These are phyloP conservation scores for Pygathrix nemaeus DNA, from an alignment of 2,113 vertebrate genomes.

Conservation along the genomic window DNA sequence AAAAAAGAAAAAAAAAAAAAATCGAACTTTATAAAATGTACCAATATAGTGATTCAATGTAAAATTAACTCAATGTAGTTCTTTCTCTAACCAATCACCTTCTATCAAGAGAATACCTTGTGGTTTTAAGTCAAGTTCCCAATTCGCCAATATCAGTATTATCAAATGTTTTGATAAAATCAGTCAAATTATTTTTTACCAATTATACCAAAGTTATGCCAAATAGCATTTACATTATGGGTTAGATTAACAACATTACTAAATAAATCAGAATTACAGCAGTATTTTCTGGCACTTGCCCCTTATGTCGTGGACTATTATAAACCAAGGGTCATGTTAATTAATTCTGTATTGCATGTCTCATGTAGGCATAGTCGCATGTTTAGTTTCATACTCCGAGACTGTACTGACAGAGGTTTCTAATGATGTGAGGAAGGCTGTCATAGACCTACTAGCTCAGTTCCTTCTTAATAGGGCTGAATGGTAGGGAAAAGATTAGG, in stretches of 20 bases:
- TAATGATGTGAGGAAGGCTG: neutral
- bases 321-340: neutral
- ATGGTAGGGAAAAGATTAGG: neutral
- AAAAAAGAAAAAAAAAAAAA: neutral
- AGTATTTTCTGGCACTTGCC: neutral
- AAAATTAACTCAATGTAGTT: neutral
- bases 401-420: neutral
- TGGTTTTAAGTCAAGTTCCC: neutral
- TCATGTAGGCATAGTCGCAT: neutral
- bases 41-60: neutral
- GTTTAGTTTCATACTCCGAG: neutral
- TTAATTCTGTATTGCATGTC: neutral
- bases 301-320: neutral
- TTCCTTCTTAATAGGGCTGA: neutral
- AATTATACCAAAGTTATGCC: neutral
- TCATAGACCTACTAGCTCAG: neutral
- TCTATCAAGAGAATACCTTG: neutral
- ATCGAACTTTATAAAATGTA: neutral
- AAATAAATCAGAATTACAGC: neutral
- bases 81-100: neutral
- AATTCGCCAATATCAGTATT: neutral
- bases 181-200: neutral
- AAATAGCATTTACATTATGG: neutral
- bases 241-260: neutral
- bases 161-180: neutral